Evolutionary conservation across 1,140 invertebrate species (phyloP), one percentile per base, ranked within the genome.

Genomic region (Formica selysi): DNA sequence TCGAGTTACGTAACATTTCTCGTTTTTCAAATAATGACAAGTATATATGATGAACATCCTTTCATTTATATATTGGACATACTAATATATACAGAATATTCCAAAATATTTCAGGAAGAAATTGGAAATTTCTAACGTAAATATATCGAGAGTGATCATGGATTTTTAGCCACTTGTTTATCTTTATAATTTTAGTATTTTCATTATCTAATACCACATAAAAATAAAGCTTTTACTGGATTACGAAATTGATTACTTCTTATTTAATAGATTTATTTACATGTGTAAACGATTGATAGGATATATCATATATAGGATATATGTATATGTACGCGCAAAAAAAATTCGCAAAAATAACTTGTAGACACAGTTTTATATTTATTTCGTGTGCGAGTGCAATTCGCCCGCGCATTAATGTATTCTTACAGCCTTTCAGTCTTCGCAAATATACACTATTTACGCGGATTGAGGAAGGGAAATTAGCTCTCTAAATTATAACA

Each of bases 381-480:
- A 87, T 92, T 91, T 89, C 48, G 86, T 90, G 78, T 90, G 86
- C 86, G 85, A 76, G 59, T 76, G 65, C 83, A 85, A 51, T 76
- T 87, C 87, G 87, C 90, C 86, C 90, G 80, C 89, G 88, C 85
- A 88, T 91, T 87, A 89, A 91, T 91, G 87, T 94, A 94, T 59
- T 94, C 94, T 95, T 94, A 94, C 93, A 94, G 93, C 93, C 91
- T 93, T 94, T 95, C 94, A 94, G 94, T 95, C 94, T 95, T 95
- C 89, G 93, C 92, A 91, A 95, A 95, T 95, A 94, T 94, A 95
- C 92, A 94, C 92, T 94, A 94, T 83, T 91, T 89, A 87, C 79
- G 87, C 80, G 79, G 54, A 54, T 61, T 32, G 68, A 61, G 7
- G 13, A 51, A 62, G 22, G 83, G 76, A 68, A 51, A 16, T 73